Evolutionary conservation across 2,888 invertebrate genomes (phyloP).

Genomic region (Quadroppia sp.): DNA sequence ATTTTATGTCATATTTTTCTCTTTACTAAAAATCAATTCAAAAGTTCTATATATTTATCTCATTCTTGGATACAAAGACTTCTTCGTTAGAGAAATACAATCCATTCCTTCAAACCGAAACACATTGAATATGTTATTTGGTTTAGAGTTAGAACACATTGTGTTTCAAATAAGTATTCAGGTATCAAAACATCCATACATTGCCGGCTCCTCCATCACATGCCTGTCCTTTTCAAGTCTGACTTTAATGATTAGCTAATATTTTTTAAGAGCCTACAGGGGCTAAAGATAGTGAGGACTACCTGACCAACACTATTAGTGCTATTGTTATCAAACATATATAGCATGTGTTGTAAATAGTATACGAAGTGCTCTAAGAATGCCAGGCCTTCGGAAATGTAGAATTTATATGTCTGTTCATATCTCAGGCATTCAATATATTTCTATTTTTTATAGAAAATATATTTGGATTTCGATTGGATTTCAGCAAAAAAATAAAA

Average conservation of each 20-base stretch:
- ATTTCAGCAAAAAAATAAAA: too few relatives aligned
- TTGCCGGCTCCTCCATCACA: not conserved
- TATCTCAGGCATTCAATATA: too few relatives aligned
- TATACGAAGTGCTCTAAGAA: too few relatives aligned
- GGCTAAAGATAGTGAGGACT: constrained; percentile 16
- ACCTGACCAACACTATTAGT: not conserved
- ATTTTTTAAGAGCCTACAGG: constrained; percentile 4
- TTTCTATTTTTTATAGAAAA: too few relatives aligned
- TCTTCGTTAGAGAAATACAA: not conserved
- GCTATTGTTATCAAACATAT: not conserved
- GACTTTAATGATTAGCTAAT: constrained; percentile 21
- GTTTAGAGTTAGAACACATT: too few relatives aligned
- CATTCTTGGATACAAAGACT: constrained; percentile 7
- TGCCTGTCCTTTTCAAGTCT: constrained; percentile 10
- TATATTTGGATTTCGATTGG: too few relatives aligned
- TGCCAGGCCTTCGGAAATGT: too few relatives aligned
- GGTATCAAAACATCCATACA: constrained; percentile 4
- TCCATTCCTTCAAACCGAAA: not conserved
- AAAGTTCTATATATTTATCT: constrained; percentile 11
- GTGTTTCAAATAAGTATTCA: too few relatives aligned
- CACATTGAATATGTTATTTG: not conserved
- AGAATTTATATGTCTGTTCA: too few relatives aligned
- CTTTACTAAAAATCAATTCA: constrained; percentile 4
- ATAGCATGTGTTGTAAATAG: too few relatives aligned
- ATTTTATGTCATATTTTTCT: too few relatives aligned